Evolutionary conservation across 2,797 vertebrate genomes (phyloP).

Genomic region (Melanotaenia pygmaea): DNA sequence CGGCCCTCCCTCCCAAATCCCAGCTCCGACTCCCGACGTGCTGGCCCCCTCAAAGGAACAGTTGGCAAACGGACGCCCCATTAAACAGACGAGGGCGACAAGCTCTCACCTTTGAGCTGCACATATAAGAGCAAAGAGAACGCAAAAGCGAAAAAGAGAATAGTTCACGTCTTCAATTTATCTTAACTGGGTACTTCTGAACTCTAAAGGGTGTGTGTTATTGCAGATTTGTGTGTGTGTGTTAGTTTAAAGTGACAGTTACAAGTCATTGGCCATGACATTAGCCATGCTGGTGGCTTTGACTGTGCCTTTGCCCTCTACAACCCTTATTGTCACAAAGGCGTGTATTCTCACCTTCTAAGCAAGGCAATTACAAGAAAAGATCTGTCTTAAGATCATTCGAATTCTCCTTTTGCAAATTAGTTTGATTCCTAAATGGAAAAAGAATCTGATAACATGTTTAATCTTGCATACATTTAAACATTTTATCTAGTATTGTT

Average conservation of each 20-base stretch:
- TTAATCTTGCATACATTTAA: not conserved
- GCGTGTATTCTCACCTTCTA: constrained; percentile 32
- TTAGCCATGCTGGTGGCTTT: constrained; percentile 60
- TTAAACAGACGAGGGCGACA: constrained; percentile 69
- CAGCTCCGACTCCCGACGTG: constrained; percentile 73
- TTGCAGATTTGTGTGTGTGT: not conserved
- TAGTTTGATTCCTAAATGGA: not conserved
- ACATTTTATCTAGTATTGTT: not conserved
- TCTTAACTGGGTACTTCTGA: constrained; percentile 17
- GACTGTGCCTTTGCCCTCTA: constrained; percentile 53
- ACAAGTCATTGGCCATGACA: constrained; percentile 62
- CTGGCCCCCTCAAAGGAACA: constrained; percentile 80
- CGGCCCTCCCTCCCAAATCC: constrained; percentile 79
- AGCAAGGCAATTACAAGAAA: constrained; percentile 16
- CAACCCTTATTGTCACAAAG: constrained; percentile 30
- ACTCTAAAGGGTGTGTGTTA: not conserved
- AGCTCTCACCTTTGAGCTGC: constrained; percentile 68
- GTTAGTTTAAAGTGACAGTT: constrained; percentile 37
- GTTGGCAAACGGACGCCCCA: constrained; percentile 80
- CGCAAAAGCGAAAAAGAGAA: constrained; percentile 15
- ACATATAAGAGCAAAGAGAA: constrained; percentile 52
- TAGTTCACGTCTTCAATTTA: constrained; percentile 1
- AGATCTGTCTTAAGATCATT: constrained; percentile 8
- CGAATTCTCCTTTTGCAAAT: constrained; percentile 11
- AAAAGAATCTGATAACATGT: not conserved